phyloP scores from a whole-genome alignment of 2,888 invertebrate genomes.

The Dryobota labecula region DNA sequence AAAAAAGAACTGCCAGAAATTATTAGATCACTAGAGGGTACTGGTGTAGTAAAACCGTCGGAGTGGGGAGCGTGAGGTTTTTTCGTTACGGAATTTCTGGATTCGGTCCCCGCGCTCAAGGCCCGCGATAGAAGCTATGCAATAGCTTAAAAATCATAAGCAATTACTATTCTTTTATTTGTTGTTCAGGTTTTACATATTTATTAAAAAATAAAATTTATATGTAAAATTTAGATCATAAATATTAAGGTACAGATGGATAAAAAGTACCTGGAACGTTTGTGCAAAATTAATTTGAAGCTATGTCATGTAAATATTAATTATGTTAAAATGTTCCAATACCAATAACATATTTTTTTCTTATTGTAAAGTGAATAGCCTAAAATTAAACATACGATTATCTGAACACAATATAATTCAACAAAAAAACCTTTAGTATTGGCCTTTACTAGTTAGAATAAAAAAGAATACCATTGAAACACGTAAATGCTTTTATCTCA shows the following conservation, averaged over 20 bases:
- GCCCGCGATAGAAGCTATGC: too few species aligned
- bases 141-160: conserved; percentile 7
- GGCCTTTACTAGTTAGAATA: conserved; percentile 28
- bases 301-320: conserved; percentile 26
- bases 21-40: too few species aligned
- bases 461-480: conserved; percentile 34
- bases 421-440: conserved; percentile 38
- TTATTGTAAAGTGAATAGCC: conserved; percentile 26
- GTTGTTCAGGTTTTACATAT: conserved; percentile 5
- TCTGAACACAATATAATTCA: conserved; percentile 35
- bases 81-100: too few species aligned
- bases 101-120: too few species aligned
- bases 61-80: too few species aligned
- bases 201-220: conserved; percentile 12
- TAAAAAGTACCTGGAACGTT: conserved; percentile 27
- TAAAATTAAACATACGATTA: conserved; percentile 27
- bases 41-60: too few species aligned
- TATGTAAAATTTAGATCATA: conserved; percentile 24
- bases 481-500: conserved; percentile 7
- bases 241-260: conserved; percentile 25
- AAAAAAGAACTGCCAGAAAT: too few species aligned
- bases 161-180: conserved; percentile 16
- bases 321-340: conserved; percentile 34
- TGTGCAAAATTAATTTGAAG: conserved; percentile 33
- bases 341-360: conserved; percentile 25